A percentile compares a stretch with the other conserved stretches of the same genome.
phyloP scores from a whole-genome alignment of 2,888 invertebrate genomes.

The Cryptophagus acutangulus region DNA sequence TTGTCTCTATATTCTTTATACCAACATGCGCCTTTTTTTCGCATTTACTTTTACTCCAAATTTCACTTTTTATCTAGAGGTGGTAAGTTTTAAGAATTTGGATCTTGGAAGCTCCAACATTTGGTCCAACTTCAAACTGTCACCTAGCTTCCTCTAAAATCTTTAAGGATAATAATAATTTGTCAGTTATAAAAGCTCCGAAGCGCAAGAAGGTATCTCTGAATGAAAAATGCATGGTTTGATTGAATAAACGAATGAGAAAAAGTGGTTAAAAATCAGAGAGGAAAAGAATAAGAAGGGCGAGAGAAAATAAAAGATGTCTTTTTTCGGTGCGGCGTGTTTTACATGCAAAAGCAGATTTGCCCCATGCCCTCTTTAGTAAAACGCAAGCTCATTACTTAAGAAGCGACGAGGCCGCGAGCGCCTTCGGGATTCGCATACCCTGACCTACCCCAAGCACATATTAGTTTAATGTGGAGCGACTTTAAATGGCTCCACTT shows the following conservation, averaged over 20 bases:
- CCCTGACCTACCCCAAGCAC: slow-evolving; percentile 41
- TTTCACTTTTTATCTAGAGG: no score
- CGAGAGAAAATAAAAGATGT: neutral
- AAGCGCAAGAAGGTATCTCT: no score
- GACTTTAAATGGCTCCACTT: slow-evolving; percentile 31
- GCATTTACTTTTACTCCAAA: no score
- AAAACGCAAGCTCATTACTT: slow-evolving; percentile 41
- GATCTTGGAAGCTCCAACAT: no score
- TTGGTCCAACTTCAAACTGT: no score
- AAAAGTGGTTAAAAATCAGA: no score
- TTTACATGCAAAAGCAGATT: slow-evolving; percentile 32
- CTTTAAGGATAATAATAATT: no score
- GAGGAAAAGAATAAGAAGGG: neutral
- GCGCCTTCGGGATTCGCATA: slow-evolving; percentile 37
- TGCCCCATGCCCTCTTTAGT: slow-evolving; percentile 34
- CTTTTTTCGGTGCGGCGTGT: slow-evolving; percentile 20
- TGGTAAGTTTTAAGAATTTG: no score
- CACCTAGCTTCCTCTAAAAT: no score
- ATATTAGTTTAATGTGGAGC: slow-evolving; percentile 44
- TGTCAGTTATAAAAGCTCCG: no score
- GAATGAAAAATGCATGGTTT: no score
- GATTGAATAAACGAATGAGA: no score
- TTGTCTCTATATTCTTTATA: slow-evolving; percentile 30
- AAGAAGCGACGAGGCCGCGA: slow-evolving; percentile 39
- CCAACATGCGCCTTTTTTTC: slow-evolving; percentile 14